Evolutionary conservation across 2,888 invertebrate species (phyloP).

Genomic region (Torymus aiolomorphi): DNA sequence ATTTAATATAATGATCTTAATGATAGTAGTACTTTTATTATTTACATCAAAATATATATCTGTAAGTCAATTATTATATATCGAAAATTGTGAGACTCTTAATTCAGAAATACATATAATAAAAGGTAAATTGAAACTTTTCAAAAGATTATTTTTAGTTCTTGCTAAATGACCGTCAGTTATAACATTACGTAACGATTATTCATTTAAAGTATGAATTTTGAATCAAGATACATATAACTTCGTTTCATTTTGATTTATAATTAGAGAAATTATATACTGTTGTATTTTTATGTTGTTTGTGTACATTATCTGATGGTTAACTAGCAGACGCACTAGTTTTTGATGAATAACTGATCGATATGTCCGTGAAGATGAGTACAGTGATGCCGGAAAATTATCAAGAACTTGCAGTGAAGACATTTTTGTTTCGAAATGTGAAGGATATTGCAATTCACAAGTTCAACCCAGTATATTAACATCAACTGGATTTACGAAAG

Average conservation of each 20-base stretch:
- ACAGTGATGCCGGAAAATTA: conserved; percentile 89
- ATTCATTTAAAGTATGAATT: conserved; percentile 6
- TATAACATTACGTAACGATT: no score
- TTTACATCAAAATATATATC: no score
- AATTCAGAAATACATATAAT: conserved; percentile 91
- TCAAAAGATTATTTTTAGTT: no score
- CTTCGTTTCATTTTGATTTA: no score
- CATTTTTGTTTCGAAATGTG: conserved; percentile 93
- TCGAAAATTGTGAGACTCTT: conserved; percentile 89
- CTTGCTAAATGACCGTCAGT: no score
- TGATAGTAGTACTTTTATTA: no score
- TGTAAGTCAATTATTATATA: conserved; percentile 8
- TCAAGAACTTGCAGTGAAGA: conserved; percentile 92
- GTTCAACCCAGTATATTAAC: conserved; percentile 93
- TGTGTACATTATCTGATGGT: no score
- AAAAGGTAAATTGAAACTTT: conserved; percentile 88
- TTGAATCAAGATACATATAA: no score
- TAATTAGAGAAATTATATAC: no score
- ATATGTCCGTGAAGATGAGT: conserved; percentile 83
- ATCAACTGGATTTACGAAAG: conserved; percentile 92
- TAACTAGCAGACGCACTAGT: no score
- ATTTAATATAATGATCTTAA: no score
- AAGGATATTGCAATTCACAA: conserved; percentile 93
- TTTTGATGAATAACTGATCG: conserved; percentile 4
- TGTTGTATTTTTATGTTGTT: no score